A percentile compares a stretch with the other conserved stretches of the same genome.
Evolutionary conservation across 37 sponge, comb jelly and placozoan species (phyloP).

Genomic region (Axinella damicornis): DNA sequence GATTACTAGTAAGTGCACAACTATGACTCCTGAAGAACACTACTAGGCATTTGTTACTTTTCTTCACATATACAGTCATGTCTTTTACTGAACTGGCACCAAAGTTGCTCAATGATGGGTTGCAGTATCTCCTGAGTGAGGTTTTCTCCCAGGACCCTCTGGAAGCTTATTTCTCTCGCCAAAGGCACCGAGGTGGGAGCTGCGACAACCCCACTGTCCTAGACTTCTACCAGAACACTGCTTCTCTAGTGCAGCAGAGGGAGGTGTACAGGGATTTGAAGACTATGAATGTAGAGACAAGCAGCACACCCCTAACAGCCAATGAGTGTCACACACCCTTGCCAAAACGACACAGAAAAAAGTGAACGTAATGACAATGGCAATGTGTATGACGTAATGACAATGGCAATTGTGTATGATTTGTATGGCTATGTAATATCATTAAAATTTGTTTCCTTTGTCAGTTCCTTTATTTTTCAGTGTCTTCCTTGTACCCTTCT

Average conservation of each 20-base stretch:
- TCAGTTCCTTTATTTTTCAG: constrained; percentile 8
- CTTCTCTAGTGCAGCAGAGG: constrained; percentile 24
- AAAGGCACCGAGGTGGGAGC: constrained; percentile 24
- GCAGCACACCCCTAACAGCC: not conserved
- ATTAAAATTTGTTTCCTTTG: too few relatives aligned
- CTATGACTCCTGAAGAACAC: too few relatives aligned
- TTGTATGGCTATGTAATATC: too few relatives aligned
- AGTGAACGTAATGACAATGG: not conserved
- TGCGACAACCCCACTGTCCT: constrained; percentile 23
- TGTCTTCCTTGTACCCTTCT: constrained; percentile 17
- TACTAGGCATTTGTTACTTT: not conserved
- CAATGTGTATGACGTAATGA: too few relatives aligned
- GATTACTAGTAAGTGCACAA: not conserved
- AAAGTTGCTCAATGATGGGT: not conserved
- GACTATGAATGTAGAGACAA: constrained; percentile 21
- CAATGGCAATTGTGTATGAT: too few relatives aligned
- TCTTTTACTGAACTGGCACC: constrained; percentile 21
- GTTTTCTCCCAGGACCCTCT: constrained; percentile 26
- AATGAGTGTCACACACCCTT: not conserved
- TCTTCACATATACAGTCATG: constrained; percentile 2
- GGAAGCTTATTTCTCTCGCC: constrained; percentile 35
- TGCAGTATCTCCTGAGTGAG: constrained; percentile 18
- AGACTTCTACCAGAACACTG: constrained; percentile 26
- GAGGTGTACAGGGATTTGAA: constrained; percentile 15
- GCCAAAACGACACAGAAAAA: constrained; percentile 6